phyloP scores from a whole-genome alignment of 2,888 invertebrate genomes.

The Drosophila mulleri region DNA sequence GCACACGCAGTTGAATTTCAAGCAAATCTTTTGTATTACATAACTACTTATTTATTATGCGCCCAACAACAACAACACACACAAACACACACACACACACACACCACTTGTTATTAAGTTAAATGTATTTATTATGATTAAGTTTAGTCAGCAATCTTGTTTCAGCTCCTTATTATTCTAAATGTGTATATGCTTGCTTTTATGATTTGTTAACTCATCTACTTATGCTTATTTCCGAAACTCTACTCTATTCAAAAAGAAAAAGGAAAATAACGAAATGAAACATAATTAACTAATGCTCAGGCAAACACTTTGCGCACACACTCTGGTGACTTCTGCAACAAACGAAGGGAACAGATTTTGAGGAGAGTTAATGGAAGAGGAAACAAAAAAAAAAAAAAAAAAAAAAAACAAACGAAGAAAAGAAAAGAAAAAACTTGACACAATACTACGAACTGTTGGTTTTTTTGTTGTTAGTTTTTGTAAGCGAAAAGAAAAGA shows the following conservation, averaged over 20 bases:
- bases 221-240: conserved; percentile 17
- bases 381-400: background rate
- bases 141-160: conserved; percentile 62
- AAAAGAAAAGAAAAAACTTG: conserved; percentile 31
- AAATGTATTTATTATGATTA: conserved; percentile 65
- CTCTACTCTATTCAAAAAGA: conserved; percentile 22
- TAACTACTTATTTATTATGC: conserved; percentile 70
- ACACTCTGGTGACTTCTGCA: conserved; percentile 16
- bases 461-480: conserved; percentile 74
- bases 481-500: conserved; percentile 55
- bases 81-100: conserved; percentile 19
- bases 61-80: conserved; percentile 28
- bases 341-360: background rate
- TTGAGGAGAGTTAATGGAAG: conserved; percentile 5
- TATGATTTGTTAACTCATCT: conserved; percentile 13
- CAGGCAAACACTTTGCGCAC: conserved; percentile 66
- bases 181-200: conserved; percentile 25
- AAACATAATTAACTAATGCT: conserved; percentile 53
- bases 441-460: conserved; percentile 61
- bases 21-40: conserved; percentile 42
- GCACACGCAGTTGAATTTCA: conserved; percentile 19
- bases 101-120: conserved; percentile 68
- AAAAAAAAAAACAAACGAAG: background rate
- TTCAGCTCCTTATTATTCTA: conserved; percentile 29
- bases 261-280: background rate